Evolutionary conservation across 2,888 invertebrate genomes (phyloP), one percentile per base, ranked within the genome.

Genomic region (Agrotis puta): DNA sequence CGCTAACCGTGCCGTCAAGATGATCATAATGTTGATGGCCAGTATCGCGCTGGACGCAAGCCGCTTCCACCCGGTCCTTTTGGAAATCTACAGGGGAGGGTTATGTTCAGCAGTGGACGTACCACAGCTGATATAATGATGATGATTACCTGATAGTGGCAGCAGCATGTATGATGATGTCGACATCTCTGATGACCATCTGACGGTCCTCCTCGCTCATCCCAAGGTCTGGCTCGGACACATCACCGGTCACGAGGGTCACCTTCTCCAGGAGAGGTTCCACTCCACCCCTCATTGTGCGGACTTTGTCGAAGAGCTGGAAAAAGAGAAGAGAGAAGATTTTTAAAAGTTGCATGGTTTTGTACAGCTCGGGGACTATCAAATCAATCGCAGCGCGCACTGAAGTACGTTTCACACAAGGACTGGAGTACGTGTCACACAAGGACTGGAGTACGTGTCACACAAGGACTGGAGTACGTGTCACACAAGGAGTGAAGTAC

Each of bases 131-230:
- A 39, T 33, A 14, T 14, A 5, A 22, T 53, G 3, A 22, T 24
- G 16, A 57, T 45, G 20, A 33, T 24, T 77, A 96, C 92, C 97
- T 96, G 73, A 98, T 97, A 20, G 97, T 97, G 2, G 98, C 97
- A 3, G 97, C 97, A 71, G 97, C 97, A 88, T 99, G 99, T 89
- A 98, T 98, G n/a, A 99, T 98, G 51, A 99, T 97, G 64, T 98
- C 95, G 0, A 98, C 97, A 75, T 98, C 97, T 0, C 98, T 97
- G 24, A 94, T 93, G 5, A 98, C 88, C 83, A 94, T 93, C 83
- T 96, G 91, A 71, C 98, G 96, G 89, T 98, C 97, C 20, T 97
- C 96, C 0, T 96, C 91, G 2, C 97, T 97, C 61, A 98, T 92
- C 0, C 97, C 98, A 59, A 98, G 94, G 74, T 97, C 97, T 0